Evolutionary conservation across 2,888 invertebrate species (phyloP).

Genomic region (Leptothorax acervorum): DNA sequence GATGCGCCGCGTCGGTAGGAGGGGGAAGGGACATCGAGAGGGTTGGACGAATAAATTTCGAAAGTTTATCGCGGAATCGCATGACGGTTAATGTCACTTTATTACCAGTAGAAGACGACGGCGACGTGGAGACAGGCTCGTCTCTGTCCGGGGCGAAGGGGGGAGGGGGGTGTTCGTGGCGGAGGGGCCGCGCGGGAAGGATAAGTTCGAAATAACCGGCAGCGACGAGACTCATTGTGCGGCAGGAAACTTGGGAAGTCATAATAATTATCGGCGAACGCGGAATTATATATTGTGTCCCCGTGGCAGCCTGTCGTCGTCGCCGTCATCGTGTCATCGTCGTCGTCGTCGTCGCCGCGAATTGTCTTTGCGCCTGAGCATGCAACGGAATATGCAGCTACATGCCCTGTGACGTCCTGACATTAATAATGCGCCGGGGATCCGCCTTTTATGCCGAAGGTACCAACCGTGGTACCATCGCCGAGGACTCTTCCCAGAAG

Average conservation of each 20-base stretch:
- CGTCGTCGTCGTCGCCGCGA: slow-evolving; percentile 63
- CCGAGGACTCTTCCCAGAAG: slow-evolving; percentile 78
- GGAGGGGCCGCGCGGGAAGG: slow-evolving; percentile 59
- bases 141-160: slow-evolving; percentile 52
- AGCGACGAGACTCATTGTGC: slow-evolving; percentile 73
- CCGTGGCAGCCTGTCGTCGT: slow-evolving; percentile 58
- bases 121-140: slow-evolving; percentile 59
- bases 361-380: slow-evolving; percentile 73
- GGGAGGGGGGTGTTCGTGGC: slow-evolving; percentile 54
- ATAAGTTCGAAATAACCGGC: slow-evolving; percentile 77
- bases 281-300: slow-evolving; percentile 84
- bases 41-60: slow-evolving; percentile 80
- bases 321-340: slow-evolving; percentile 50
- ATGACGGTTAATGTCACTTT: slow-evolving; percentile 84
- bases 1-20: slow-evolving; percentile 37
- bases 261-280: slow-evolving; percentile 84
- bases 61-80: slow-evolving; percentile 85
- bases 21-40: slow-evolving; percentile 62
- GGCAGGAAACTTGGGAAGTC: slow-evolving; percentile 80
- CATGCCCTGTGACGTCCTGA: slow-evolving; percentile 78
- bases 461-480: slow-evolving; percentile 82
- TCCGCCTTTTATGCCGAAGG: slow-evolving; percentile 75
- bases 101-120: slow-evolving; percentile 78
- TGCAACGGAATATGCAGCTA: slow-evolving; percentile 78
- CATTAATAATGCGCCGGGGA: slow-evolving; percentile 81